A percentile compares a stretch with the other conserved stretches of the same genome.
These are phyloP conservation scores for Sanderia malayensis DNA, from an alignment of 30 jellyfish, hydroid and myxozoan species.

Conservation along the genomic window DNA sequence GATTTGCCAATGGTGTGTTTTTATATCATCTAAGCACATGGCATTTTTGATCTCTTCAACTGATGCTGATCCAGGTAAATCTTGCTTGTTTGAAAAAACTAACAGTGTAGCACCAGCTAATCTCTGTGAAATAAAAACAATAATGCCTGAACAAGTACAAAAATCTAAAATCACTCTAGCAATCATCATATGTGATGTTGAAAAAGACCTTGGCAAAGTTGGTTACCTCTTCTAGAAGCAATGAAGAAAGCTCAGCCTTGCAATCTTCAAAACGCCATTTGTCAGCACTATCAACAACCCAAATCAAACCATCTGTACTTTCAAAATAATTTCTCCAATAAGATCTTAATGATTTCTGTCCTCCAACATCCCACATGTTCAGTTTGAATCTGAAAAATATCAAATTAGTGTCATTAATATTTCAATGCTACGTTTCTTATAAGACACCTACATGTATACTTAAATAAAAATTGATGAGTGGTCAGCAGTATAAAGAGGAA, in stretches of 20 bases:
- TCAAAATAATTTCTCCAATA: slow-evolving; percentile 96
- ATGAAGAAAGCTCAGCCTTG: slow-evolving; percentile 67
- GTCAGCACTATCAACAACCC: slow-evolving; percentile 97
- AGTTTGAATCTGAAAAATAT: slow-evolving; percentile 78
- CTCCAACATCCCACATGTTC: slow-evolving; percentile 98
- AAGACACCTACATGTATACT: too few relatives aligned
- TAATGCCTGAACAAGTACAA: too few relatives aligned
- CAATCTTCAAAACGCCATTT: slow-evolving; percentile 91
- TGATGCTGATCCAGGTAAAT: slow-evolving; percentile 78
- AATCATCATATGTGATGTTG: too few relatives aligned
- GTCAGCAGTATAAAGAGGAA: neutral
- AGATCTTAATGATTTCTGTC: slow-evolving; percentile 90
- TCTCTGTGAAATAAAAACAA: slow-evolving; percentile 55
- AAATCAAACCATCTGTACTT: slow-evolving; percentile 88
- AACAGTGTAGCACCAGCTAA: slow-evolving; percentile 92
- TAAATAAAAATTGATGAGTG: neutral
- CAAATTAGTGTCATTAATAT: too few relatives aligned
- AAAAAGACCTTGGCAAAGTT: too few relatives aligned
- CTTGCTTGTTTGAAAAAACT: slow-evolving; percentile 95
- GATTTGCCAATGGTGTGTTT: slow-evolving; percentile 92
- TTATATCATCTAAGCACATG: slow-evolving; percentile 64
- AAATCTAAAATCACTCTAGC: too few relatives aligned
- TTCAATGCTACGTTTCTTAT: too few relatives aligned
- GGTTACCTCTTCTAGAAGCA: slow-evolving; percentile 82
- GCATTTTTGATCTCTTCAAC: slow-evolving; percentile 78